These are phyloP conservation scores for Ageneiosus marmoratus DNA, from an alignment of 2,113 vertebrate genomes.

Conservation along the genomic window DNA sequence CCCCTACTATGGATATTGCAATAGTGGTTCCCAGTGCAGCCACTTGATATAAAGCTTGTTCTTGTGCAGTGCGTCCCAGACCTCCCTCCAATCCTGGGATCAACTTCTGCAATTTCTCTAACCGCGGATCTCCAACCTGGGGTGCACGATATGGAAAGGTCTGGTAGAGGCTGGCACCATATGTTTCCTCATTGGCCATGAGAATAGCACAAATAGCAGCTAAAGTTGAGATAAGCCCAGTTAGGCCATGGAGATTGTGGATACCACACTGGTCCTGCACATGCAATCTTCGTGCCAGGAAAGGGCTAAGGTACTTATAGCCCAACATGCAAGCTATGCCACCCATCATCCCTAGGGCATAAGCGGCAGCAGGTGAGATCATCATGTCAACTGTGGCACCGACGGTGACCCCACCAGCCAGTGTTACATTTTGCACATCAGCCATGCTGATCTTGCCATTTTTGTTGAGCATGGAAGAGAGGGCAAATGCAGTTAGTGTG, in stretches of 20 bases:
- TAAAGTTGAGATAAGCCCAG: constrained; percentile 72
- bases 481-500: constrained; percentile 72
- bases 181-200: constrained; percentile 61
- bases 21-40: constrained; percentile 70
- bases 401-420: constrained; percentile 80
- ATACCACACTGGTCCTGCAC: constrained; percentile 83
- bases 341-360: constrained; percentile 76
- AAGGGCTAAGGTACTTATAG: constrained; percentile 77
- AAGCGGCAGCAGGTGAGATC: constrained; percentile 70
- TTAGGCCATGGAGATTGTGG: constrained; percentile 82
- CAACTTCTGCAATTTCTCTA: constrained; percentile 58
- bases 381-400: constrained; percentile 78
- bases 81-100: constrained; percentile 68
- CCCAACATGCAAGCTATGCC: constrained; percentile 74
- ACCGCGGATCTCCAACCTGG: constrained; percentile 55
- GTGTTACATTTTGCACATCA: constrained; percentile 82
- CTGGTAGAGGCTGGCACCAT: constrained; percentile 67
- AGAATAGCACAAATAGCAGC: constrained; percentile 74
- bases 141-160: constrained; percentile 64
- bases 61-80: constrained; percentile 54
- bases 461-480: constrained; percentile 75
- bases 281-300: constrained; percentile 63
- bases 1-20: constrained; percentile 63
- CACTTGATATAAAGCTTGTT: constrained; percentile 75
- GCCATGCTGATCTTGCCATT: constrained; percentile 73